Conservation (phyloP, 2,797 vertebrate genomes). For the Acanthornis magna region DNA sequence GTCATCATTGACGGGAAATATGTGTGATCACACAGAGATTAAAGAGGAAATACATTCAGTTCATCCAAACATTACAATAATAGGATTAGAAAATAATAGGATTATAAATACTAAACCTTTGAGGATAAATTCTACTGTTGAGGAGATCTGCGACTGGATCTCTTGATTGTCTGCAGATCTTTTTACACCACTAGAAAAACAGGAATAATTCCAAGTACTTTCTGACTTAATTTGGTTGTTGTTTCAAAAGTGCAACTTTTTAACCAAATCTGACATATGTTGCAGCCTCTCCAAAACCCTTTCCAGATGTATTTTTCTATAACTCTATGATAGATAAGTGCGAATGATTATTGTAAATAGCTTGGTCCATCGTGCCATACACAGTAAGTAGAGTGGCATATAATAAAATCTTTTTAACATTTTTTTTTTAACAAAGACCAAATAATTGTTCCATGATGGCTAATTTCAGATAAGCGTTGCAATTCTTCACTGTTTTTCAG, state of each 20-base stretch:
- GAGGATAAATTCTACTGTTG: conserved; percentile 54
- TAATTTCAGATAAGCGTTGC: not conserved
- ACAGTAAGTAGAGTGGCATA: not conserved
- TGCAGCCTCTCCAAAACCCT: not conserved
- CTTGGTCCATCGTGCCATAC: not conserved
- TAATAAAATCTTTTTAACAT: not conserved
- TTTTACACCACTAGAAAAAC: not conserved
- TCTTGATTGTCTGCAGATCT: conserved; percentile 36
- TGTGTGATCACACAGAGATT: conserved; percentile 82
- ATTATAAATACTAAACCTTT: conserved; percentile 75
- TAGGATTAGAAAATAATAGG: conserved; percentile 89
- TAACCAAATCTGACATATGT: not conserved
- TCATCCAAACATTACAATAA: conserved; percentile 89
- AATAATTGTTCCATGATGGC: not conserved
- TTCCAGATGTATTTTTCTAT: not conserved
- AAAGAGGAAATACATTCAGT: conserved; percentile 88
- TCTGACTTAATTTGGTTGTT: not conserved
- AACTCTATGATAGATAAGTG: not conserved
- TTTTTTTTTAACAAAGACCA: not conserved
- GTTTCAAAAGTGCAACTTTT: not conserved
- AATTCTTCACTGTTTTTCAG: not conserved
- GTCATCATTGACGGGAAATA: conserved; percentile 79
- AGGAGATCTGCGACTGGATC: conserved; percentile 33
- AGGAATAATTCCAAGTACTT: not conserved
- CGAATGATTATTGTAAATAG: conserved; percentile 11